Evolutionary conservation across 2,797 vertebrate genomes (phyloP).

Genomic region (Cottoperca gobio): DNA sequence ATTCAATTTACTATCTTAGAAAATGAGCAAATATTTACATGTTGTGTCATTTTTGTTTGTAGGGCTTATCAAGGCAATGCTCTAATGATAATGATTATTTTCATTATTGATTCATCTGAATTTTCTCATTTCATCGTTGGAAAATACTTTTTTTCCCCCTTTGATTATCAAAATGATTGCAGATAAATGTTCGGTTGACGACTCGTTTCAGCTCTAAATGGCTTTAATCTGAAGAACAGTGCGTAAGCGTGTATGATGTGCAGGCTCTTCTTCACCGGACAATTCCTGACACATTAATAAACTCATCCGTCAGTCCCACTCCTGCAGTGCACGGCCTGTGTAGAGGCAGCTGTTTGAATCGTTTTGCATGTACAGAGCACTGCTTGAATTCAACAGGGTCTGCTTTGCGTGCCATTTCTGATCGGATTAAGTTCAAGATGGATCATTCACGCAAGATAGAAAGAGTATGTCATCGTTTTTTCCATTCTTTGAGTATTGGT

Average conservation of each 20-base stretch:
- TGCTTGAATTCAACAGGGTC: conserved; percentile 32
- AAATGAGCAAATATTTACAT: neutral
- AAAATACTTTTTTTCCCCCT: neutral
- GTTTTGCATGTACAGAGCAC: conserved; percentile 50
- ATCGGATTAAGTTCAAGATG: conserved; percentile 46
- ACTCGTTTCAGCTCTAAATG: neutral
- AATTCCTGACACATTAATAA: conserved; percentile 38
- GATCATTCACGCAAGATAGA: conserved; percentile 34
- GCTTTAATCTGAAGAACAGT: neutral
- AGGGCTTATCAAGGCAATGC: too few relatives aligned
- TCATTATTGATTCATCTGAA: neutral
- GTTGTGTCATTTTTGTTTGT: neutral
- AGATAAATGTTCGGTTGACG: neutral
- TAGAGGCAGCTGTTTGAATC: conserved; percentile 55
- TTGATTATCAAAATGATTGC: neutral
- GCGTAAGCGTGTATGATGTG: neutral
- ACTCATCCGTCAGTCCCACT: conserved; percentile 12
- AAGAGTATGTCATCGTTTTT: conserved; percentile 50
- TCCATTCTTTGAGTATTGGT: conserved; percentile 61
- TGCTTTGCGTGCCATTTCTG: conserved; percentile 32
- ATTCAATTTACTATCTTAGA: neutral
- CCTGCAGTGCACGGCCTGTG: conserved; percentile 28
- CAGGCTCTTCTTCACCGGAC: conserved; percentile 29
- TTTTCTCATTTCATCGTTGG: neutral
- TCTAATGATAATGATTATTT: conserved; percentile 8